Base-by-base conservation (phyloP, 37 sponge, comb jelly and placozoan genomes). In the Halisarca cf. caerulea region DNA sequence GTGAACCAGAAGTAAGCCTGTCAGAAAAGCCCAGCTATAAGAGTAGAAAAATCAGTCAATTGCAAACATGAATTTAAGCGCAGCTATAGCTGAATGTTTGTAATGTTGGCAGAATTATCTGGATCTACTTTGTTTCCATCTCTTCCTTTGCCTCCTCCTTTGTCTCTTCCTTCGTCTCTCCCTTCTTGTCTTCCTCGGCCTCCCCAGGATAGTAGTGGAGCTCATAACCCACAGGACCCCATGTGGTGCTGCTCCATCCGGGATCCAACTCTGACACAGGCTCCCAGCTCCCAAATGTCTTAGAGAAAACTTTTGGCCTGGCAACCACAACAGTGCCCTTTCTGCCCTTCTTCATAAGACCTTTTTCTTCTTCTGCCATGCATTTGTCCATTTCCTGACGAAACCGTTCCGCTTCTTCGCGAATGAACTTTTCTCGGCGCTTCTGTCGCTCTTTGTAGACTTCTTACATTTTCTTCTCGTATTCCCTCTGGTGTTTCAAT, bases 211-310 rank as follows among this genome's bases (percentile, higher is more conserved):
- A 40, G 77, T 74, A 74, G 77, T 74, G 42, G 45, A 74, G 77
- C 44, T 74, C 77, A 14, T 74, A 74, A 2, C 77, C 77, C 44
- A 74, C 77, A 18, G 77, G 77, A 8, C 77, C 77, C 77, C 77
- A 74, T n/a, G 20, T 17, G 45, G 77, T 74, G 77, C 77, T 74
- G 45, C 45, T 40, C 77, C 77, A 74, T n/a, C 77, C 77, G 2
- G 77, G 77, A 23, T 44, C 77, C 18, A 20, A 25, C 77, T 37
- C 41, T 42, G 32, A n/a, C 45, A 43, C 77, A 43, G 77, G 77
- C n/a, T 40, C 45, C 39, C 42, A 74, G 9, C 23, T 21, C 24
- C 77, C 77, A 43, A 74, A 74, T 41, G 42, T 23, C 39, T 15
- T 74, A n/a, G n/a, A n/a, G n/a, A n/a, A n/a, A 2, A 41, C 21